These are phyloP conservation scores for Menidia beryllina DNA, from an alignment of 2,113 vertebrate species.

Conservation along the genomic window DNA sequence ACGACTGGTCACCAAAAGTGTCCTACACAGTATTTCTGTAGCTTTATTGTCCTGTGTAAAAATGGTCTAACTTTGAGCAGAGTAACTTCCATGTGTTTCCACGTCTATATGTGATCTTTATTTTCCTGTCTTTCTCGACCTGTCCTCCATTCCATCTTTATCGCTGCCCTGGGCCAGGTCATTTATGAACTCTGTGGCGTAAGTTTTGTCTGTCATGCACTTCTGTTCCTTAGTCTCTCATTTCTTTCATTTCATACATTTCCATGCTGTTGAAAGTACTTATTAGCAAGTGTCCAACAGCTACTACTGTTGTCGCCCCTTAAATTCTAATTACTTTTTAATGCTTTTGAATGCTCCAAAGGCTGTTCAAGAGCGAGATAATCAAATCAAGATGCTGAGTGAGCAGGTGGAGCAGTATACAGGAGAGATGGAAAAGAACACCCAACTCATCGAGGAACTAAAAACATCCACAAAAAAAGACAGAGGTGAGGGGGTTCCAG, in stretches of 20 bases:
- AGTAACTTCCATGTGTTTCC: background rate
- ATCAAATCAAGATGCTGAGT: conserved; percentile 90
- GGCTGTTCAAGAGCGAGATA: conserved; percentile 92
- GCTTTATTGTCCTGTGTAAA: no score
- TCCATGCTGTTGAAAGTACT: background rate
- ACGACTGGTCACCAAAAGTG: no score
- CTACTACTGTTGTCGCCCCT: background rate
- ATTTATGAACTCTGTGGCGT: conserved; percentile 85
- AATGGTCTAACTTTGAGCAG: background rate
- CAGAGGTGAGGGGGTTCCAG: conserved; percentile 84
- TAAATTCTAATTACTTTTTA: conserved; percentile 9
- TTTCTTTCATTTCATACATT: conserved; percentile 21
- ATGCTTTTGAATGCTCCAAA: conserved; percentile 55
- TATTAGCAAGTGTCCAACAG: background rate
- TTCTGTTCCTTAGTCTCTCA: background rate
- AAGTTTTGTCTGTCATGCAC: conserved; percentile 68
- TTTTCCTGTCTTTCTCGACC: conserved; percentile 29
- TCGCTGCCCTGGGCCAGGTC: conserved; percentile 77
- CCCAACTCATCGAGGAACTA: conserved; percentile 86
- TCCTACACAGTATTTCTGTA: no score
- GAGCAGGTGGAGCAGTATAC: conserved; percentile 93
- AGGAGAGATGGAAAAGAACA: conserved; percentile 92
- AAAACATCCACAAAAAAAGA: conserved; percentile 86
- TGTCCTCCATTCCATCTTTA: conserved; percentile 50
- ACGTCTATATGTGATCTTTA: conserved; percentile 11